Conservation (phyloP, 2,888 invertebrate genomes). For the Anoncus sp. region DNA sequence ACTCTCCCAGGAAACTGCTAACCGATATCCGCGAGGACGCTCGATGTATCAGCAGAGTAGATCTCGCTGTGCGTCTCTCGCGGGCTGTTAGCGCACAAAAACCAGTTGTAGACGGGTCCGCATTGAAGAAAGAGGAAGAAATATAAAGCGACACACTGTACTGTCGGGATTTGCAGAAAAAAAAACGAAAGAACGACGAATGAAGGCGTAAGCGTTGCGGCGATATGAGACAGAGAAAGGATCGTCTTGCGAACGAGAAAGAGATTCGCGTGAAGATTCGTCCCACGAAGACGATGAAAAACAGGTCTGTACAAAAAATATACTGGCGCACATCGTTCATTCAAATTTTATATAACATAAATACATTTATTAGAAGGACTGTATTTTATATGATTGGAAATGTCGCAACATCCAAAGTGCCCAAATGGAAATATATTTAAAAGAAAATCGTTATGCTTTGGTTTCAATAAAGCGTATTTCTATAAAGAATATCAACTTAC, state of each 20-base stretch:
- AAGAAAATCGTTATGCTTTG: no score
- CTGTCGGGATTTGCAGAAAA: conserved; percentile 41
- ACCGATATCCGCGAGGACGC: conserved; percentile 79
- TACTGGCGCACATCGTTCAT: not conserved
- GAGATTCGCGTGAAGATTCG: conserved; percentile 31
- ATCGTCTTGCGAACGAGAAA: conserved; percentile 22
- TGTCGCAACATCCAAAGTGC: not conserved
- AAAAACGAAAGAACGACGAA: conserved; percentile 45
- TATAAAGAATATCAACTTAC: not conserved
- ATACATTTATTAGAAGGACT: no score
- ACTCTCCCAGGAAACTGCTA: conserved; percentile 80
- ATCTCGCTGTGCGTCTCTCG: conserved; percentile 47
- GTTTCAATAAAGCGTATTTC: not conserved
- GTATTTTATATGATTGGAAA: not conserved
- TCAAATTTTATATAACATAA: no score
- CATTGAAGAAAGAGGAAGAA: conserved; percentile 43
- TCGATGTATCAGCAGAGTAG: conserved; percentile 63
- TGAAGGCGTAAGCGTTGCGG: conserved; percentile 18
- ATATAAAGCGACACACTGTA: conserved; percentile 15
- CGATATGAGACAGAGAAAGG: conserved; percentile 15
- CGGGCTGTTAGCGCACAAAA: conserved; percentile 53
- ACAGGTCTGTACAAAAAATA: not conserved
- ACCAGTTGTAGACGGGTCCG: conserved; percentile 61
- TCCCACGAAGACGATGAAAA: conserved; percentile 24
- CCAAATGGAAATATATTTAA: no score